These are phyloP conservation scores for Dasypus novemcinctus DNA, from an alignment of 2,113 vertebrate genomes.

Conservation along the genomic window DNA sequence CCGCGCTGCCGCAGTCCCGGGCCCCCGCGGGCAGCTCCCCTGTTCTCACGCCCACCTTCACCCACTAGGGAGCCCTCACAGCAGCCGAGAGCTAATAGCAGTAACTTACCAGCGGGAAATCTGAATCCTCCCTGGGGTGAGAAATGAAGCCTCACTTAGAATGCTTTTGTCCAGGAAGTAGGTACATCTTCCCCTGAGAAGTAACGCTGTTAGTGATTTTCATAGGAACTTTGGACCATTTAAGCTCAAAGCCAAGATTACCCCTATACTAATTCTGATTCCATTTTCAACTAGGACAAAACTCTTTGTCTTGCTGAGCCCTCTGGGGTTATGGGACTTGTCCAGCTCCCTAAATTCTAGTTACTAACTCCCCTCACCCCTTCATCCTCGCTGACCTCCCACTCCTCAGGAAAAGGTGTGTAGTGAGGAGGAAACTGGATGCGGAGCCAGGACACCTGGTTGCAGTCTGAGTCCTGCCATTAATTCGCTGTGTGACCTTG, in stretches of 20 bases:
- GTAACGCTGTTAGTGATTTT: background rate
- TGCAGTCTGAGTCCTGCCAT: background rate
- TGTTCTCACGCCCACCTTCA: background rate
- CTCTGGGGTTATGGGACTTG: background rate
- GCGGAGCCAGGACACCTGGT: background rate
- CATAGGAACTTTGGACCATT: background rate
- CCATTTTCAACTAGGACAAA: background rate
- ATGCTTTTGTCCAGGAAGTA: background rate
- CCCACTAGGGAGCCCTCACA: too few relatives aligned
- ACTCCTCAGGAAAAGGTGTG: background rate
- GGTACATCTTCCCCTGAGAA: background rate
- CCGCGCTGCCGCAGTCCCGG: constrained; percentile 13
- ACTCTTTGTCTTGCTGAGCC: background rate
- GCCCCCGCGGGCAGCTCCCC: constrained; percentile 25
- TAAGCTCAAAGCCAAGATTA: background rate
- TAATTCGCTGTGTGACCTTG: background rate
- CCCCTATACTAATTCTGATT: background rate
- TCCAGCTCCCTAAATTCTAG: background rate
- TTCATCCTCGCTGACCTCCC: background rate
- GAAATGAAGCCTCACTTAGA: background rate
- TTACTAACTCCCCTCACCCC: background rate
- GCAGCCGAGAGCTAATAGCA: background rate
- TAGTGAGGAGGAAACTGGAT: background rate
- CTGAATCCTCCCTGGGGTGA: background rate
- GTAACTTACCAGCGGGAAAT: background rate